A percentile compares a stretch with the other conserved stretches of the same genome.
Conservation (phyloP, 2,113 vertebrate genomes). For the Spilogale gracilis region DNA sequence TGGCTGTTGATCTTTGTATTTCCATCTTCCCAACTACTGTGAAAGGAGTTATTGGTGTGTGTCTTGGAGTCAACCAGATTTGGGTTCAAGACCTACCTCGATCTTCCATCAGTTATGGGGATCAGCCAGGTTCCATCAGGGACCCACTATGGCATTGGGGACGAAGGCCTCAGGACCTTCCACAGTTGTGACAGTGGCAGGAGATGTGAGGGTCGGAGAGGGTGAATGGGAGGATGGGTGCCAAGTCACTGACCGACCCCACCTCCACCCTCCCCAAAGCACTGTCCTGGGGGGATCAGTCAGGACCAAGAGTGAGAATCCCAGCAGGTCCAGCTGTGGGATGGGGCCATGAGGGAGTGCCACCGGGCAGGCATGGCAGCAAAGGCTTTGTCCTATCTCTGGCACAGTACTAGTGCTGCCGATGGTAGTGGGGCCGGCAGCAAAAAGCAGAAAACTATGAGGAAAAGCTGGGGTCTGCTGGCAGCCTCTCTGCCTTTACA, state of each 20-base stretch:
- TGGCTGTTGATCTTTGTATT: background rate
- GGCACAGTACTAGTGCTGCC: background rate
- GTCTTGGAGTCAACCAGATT: background rate
- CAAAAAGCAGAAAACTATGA: background rate
- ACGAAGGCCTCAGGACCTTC: background rate
- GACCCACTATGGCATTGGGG: background rate
- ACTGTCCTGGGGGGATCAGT: too few species aligned
- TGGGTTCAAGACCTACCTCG: background rate
- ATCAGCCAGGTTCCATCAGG: background rate
- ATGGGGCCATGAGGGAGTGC: background rate
- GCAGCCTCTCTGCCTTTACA: background rate
- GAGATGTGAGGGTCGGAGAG: background rate
- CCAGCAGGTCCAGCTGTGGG: background rate
- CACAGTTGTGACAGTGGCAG: background rate
- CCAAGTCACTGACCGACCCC: background rate
- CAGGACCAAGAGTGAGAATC: background rate
- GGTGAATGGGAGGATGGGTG: background rate
- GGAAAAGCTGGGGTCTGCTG: background rate
- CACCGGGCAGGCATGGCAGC: background rate
- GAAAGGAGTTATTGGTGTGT: background rate
- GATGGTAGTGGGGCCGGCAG: too few species aligned
- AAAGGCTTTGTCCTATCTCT: background rate
- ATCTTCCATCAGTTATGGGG: background rate
- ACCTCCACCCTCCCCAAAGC: fast-evolving
- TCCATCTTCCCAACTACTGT: background rate